Evolutionary conservation across 2,888 invertebrate genomes (phyloP).

Genomic region (Drosophila quasianomalipes): DNA sequence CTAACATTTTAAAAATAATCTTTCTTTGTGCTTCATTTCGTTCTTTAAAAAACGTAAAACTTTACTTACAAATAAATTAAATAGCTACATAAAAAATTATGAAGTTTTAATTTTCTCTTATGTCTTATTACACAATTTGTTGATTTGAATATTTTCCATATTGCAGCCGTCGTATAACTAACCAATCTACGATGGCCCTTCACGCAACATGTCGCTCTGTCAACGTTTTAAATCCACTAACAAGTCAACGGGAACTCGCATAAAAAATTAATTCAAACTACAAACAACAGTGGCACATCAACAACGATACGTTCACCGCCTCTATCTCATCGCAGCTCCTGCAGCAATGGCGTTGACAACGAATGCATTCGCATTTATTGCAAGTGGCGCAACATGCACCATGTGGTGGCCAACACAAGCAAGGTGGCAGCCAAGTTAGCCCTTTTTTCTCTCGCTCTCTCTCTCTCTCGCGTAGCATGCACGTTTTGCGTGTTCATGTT

Average conservation of each 20-base stretch:
- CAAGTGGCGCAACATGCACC: conserved; percentile 48
- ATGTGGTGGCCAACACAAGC: conserved; percentile 45
- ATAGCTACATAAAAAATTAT: background rate
- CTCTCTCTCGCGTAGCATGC: conserved; percentile 14
- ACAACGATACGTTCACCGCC: conserved; percentile 2
- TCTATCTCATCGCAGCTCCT: background rate
- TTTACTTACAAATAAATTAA: background rate
- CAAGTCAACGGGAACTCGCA: conserved; percentile 40
- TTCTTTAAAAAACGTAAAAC: background rate
- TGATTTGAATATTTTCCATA: background rate
- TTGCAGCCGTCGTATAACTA: background rate
- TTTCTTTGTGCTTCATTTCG: background rate
- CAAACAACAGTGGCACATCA: conserved; percentile 51
- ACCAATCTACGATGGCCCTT: background rate
- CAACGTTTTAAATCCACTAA: conserved; percentile 36
- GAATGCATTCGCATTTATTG: conserved; percentile 59
- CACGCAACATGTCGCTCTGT: conserved; percentile 16
- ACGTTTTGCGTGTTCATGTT: conserved; percentile 44
- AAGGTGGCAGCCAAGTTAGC: conserved; percentile 54
- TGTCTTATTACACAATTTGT: background rate
- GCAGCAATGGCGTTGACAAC: conserved; percentile 44
- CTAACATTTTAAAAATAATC: background rate
- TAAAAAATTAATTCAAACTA: conserved; percentile 60
- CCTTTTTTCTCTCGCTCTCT: conserved; percentile 35
- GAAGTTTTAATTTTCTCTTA: background rate